Conservation (phyloP, 2,797 vertebrate species). For the Lepus oiostolus region DNA sequence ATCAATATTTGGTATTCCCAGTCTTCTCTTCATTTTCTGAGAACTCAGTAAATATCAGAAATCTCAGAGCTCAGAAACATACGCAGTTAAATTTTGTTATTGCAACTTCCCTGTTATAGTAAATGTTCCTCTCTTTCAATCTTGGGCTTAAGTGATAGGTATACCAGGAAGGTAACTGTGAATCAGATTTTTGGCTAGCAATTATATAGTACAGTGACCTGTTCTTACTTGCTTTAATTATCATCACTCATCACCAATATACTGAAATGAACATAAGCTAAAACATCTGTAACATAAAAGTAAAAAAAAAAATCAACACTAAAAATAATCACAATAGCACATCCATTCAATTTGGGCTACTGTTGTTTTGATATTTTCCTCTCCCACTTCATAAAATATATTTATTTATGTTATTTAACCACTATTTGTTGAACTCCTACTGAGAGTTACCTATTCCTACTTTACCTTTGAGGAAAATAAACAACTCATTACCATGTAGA, state of each 20-base stretch:
- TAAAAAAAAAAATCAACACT: no score
- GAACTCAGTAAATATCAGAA: not conserved
- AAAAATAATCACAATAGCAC: not conserved
- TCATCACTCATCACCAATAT: not conserved
- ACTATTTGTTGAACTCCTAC: not conserved
- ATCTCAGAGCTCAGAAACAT: not conserved
- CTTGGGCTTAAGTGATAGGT: not conserved
- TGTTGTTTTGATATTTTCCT: not conserved
- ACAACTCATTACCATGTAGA: not conserved
- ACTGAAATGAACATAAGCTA: not conserved
- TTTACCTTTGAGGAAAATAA: not conserved
- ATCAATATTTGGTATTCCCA: not conserved
- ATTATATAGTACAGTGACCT: not conserved
- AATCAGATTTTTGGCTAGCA: not conserved
- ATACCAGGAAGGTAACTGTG: not conserved
- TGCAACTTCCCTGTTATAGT: not conserved
- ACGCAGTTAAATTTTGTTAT: not conserved
- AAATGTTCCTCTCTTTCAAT: not conserved
- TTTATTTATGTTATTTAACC: not conserved
- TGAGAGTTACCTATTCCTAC: no score
- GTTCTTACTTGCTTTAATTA: not conserved
- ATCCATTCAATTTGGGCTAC: not conserved
- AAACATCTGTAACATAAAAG: not conserved
- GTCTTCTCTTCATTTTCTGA: conserved; percentile 18
- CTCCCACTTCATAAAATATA: not conserved